These are phyloP conservation scores for Lasius fuliginosus DNA, from an alignment of 2,888 invertebrate species.

Conservation along the genomic window DNA sequence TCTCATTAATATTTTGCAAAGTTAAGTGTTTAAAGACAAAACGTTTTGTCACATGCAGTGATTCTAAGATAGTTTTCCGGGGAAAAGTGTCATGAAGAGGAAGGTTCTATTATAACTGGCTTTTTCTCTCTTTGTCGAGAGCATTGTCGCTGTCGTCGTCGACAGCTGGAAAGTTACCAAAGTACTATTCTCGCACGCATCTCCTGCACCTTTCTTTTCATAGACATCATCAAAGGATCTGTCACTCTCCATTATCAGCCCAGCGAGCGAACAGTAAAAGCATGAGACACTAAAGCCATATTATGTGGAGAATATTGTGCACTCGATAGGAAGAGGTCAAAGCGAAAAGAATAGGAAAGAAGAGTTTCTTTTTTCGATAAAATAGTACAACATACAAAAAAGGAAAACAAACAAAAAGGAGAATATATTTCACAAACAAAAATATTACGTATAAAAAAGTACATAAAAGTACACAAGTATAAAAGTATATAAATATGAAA, in stretches of 20 bases:
- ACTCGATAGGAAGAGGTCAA: conserved; percentile 71
- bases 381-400: conserved; percentile 4
- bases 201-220: conserved; percentile 41
- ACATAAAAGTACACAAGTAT: neutral
- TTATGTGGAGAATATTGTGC: conserved; percentile 76
- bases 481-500: neutral
- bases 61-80: conserved; percentile 49
- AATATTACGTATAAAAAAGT: neutral
- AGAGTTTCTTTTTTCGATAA: conserved; percentile 36
- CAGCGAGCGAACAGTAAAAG: conserved; percentile 72
- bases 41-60: neutral
- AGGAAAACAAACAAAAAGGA: neutral
- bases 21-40: neutral
- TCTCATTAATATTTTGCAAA: neutral
- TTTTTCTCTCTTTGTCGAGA: conserved; percentile 59
- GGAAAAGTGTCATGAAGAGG: conserved; percentile 57
- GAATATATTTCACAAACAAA: conserved; percentile 28
- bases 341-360: conserved; percentile 48
- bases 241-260: conserved; percentile 76
- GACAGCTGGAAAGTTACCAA: conserved; percentile 72
- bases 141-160: conserved; percentile 56
- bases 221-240: conserved; percentile 76
- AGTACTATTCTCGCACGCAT: conserved; percentile 42
- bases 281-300: conserved; percentile 70
- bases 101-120: conserved; percentile 62